Evolutionary conservation across 2,888 invertebrate genomes (phyloP).

Genomic region (Aelia acuminata): DNA sequence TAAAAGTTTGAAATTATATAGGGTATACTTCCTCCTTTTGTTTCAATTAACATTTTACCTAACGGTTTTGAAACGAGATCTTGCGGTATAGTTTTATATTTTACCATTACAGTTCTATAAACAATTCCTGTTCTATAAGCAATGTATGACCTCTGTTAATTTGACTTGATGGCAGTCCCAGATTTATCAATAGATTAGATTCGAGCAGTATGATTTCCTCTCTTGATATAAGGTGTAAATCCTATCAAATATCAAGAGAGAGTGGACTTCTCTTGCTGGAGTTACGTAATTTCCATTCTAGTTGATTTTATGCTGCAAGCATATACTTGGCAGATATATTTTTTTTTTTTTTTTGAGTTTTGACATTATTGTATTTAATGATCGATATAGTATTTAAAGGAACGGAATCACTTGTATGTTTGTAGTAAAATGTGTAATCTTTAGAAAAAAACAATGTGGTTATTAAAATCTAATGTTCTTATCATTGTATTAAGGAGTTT

Average conservation of each 20-base stretch:
- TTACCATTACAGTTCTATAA: not conserved
- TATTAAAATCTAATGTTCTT: conserved; percentile 49
- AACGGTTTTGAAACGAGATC: not conserved
- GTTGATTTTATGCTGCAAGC: too few relatives aligned
- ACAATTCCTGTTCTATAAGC: too few relatives aligned
- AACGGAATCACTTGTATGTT: conserved; percentile 37
- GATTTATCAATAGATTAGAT: not conserved
- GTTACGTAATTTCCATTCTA: too few relatives aligned
- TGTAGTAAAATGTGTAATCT: conserved; percentile 41
- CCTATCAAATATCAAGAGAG: too few relatives aligned
- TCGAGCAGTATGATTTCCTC: not conserved
- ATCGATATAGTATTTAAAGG: conserved; percentile 37
- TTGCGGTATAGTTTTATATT: not conserved
- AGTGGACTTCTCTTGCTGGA: too few relatives aligned
- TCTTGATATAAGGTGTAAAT: not conserved
- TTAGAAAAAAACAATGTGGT: not conserved
- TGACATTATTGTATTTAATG: not conserved
- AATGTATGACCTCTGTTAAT: not conserved
- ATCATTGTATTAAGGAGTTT: not conserved
- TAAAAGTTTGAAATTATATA: not conserved
- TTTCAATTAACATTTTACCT: too few relatives aligned
- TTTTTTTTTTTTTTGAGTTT: not conserved
- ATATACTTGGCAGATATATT: too few relatives aligned
- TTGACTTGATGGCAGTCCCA: not conserved
- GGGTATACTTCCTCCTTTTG: not conserved